phyloP scores from a whole-genome alignment of 2,113 vertebrate genomes.

The Numenius arquata region DNA sequence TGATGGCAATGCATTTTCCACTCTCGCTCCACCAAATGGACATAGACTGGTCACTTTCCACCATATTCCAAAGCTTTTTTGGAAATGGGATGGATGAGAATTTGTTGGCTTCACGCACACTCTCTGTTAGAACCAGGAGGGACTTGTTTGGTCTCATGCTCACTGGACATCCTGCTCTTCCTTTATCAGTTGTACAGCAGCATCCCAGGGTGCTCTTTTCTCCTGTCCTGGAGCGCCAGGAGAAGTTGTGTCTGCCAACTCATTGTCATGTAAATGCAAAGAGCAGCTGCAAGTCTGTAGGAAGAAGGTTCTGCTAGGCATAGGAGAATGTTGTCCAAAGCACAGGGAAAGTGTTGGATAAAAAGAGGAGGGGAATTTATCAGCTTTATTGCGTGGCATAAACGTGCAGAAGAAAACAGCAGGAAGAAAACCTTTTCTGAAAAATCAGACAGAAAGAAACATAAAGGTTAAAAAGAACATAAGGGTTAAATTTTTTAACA shows the following conservation, averaged over 20 bases:
- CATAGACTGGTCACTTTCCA: background rate
- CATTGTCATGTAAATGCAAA: background rate
- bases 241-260: background rate
- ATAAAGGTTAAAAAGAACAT: background rate
- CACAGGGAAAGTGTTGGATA: background rate
- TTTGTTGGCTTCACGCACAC: rapidly evolving
- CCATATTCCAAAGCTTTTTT: background rate
- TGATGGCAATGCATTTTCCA: background rate
- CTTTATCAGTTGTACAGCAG: background rate
- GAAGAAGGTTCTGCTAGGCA: background rate
- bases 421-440: background rate
- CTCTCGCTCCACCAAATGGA: background rate
- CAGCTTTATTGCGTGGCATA: background rate
- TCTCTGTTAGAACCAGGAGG: background rate
- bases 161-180: background rate
- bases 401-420: background rate
- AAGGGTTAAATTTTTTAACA: background rate
- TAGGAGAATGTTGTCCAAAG: background rate
- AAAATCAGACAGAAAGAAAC: background rate
- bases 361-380: background rate
- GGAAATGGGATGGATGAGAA: background rate
- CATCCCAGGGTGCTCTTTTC: background rate
- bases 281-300: background rate
- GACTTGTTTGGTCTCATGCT: background rate
- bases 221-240: background rate